Evolutionary conservation across 1,140 invertebrate genomes (phyloP).

Genomic region (Lucilia sericata): DNA sequence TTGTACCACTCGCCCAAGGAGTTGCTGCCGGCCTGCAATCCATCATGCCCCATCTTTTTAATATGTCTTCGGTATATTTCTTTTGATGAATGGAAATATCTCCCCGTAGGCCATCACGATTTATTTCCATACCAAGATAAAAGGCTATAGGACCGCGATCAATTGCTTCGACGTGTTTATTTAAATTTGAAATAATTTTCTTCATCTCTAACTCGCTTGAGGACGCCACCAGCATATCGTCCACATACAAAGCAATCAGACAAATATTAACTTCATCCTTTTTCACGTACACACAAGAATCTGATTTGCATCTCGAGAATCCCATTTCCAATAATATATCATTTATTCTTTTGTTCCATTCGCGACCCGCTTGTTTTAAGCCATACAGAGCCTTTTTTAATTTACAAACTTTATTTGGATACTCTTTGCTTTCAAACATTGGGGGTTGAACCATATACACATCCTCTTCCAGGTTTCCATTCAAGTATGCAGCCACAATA

Average conservation of each 20-base stretch:
- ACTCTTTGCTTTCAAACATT: constrained; percentile 53
- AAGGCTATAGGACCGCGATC: constrained; percentile 23
- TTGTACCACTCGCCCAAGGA: neutral
- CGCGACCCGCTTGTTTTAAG: constrained; percentile 59
- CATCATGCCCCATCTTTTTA: constrained; percentile 7
- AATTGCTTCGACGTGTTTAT: constrained; percentile 27
- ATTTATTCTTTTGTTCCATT: constrained; percentile 57
- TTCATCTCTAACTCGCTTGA: constrained; percentile 25
- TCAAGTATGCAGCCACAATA: constrained; percentile 68
- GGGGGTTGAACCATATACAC: constrained; percentile 68
- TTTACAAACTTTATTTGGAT: constrained; percentile 53
- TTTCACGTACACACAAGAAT: constrained; percentile 47
- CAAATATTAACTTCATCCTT: neutral
- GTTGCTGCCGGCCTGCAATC: constrained; percentile 17
- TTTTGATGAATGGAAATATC: constrained; percentile 20
- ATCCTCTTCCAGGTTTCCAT: constrained; percentile 66
- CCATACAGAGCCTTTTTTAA: constrained; percentile 60
- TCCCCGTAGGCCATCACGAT: neutral
- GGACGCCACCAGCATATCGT: constrained; percentile 47
- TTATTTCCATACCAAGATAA: constrained; percentile 34
- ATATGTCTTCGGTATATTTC: constrained; percentile 1
- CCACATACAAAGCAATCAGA: constrained; percentile 44
- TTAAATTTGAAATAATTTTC: neutral
- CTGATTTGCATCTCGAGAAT: constrained; percentile 43
- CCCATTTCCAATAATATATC: constrained; percentile 48